These are phyloP conservation scores for Hafferia zeledoni DNA, from an alignment of 2,797 vertebrate species.

Conservation along the genomic window DNA sequence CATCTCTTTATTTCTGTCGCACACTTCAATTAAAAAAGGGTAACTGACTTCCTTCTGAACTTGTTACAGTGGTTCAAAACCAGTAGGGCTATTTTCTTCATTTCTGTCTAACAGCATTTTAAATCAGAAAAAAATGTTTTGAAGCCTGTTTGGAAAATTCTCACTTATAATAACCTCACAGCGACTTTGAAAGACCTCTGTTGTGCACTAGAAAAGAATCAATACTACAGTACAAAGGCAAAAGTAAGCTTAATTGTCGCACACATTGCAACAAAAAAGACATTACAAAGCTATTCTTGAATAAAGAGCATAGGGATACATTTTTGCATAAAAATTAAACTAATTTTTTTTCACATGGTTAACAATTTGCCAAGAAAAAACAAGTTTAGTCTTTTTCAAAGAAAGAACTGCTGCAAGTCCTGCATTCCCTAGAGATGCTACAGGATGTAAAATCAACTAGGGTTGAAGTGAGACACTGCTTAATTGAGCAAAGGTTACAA, in stretches of 20 bases:
- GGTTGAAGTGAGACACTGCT: not conserved
- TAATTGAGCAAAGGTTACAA: slow-evolving; percentile 40
- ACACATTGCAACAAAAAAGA: not conserved
- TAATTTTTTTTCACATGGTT: not conserved
- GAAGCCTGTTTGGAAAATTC: not conserved
- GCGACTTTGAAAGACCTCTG: not conserved
- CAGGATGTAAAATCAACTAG: not conserved
- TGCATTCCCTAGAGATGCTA: not conserved
- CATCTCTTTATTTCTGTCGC: not conserved
- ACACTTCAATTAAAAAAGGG: not conserved
- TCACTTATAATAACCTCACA: not conserved
- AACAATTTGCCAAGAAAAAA: not conserved
- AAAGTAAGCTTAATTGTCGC: not conserved
- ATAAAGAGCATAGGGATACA: not conserved
- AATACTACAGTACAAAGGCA: not conserved
- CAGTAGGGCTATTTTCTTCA: not conserved
- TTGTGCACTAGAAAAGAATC: not conserved
- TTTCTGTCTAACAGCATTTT: not conserved
- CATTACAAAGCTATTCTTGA: not conserved
- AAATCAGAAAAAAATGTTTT: not conserved
- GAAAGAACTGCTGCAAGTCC: not conserved
- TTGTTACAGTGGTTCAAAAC: not conserved
- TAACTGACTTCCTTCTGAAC: not conserved
- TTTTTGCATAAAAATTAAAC: not conserved
- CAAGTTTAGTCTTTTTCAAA: not conserved